A percentile compares a stretch with the other conserved stretches of the same genome.
Conservation (phyloP, 2,113 vertebrate species). For the Malurus alboscapulatus region DNA sequence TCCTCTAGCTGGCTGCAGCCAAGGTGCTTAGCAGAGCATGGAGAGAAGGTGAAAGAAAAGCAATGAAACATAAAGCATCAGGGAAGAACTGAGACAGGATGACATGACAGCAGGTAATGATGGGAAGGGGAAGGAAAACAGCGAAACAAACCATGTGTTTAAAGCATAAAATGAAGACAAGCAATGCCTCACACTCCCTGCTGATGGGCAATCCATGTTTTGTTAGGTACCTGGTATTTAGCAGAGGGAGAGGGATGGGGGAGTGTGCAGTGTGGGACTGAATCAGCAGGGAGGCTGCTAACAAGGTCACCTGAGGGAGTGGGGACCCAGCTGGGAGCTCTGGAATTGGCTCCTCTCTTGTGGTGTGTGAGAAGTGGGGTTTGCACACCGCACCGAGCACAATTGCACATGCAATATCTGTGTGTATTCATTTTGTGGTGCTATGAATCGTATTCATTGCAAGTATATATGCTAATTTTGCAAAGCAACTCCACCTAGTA, state of each 20-base stretch:
- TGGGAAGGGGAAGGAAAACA: constrained; percentile 11
- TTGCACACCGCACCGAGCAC: background rate
- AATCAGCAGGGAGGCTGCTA: background rate
- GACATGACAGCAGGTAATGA: constrained; percentile 24
- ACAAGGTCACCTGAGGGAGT: background rate
- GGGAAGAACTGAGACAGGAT: background rate
- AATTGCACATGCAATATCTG: background rate
- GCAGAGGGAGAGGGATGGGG: background rate
- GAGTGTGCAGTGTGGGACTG: background rate
- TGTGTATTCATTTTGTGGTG: accelerated
- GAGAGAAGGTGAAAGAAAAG: background rate
- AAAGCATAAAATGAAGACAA: constrained; percentile 22
- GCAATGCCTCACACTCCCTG: background rate
- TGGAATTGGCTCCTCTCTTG: background rate
- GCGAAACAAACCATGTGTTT: background rate
- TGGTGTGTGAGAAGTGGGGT: accelerated
- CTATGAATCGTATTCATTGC: background rate
- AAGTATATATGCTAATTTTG: background rate
- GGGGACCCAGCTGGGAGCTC: background rate
- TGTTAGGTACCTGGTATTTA: background rate
- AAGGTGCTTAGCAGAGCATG: background rate
- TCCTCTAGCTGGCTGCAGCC: background rate
- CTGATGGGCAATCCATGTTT: background rate
- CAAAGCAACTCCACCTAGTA: background rate
- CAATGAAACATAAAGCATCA: constrained; percentile 4